Base-by-base conservation (phyloP, 2,797 vertebrate genomes). In the Tenualosa thibaudeaui region DNA sequence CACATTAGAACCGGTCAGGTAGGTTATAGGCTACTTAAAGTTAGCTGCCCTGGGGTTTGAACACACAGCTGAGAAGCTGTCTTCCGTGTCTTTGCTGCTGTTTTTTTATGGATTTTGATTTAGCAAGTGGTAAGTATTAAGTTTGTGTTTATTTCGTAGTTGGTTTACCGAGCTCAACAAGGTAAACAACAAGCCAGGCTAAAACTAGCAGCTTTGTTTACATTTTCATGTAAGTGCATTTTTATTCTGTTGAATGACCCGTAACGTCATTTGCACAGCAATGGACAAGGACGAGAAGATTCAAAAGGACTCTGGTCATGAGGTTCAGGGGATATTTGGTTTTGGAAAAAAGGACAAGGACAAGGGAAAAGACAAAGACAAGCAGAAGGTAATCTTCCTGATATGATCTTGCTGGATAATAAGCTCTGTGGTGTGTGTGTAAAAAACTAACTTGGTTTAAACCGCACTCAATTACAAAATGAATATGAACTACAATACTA, bases 61-160 rank as follows among this genome's bases (percentile, higher is more conserved):
- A 24, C 9, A 26, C 24, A 37, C 26, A 12, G 2, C 26, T 13
- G 10, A 62, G 60, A 60, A 2, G 24, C 1, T 49, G 82, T 83
- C 0, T 40, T 51, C 22, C 6, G 19, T 3, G n/a, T 17, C 19
- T 46, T 46, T 46, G 46, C 46, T 22, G 24, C 62, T 2, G 31
- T 58, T 7, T 26, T 24, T 60, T 78, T 83, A 90, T 90, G 89
- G 85, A 87, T 43, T 86, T 89, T 10, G 87, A 89, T 81, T 81
- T 89, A 49, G 2, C 3, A 4, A 51, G 85, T 84, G 89, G 89
- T 89, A 49, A 82, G 26, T 4, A 15, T 0, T 6, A 51, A 15
- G 0, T n/a, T 17, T 10, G 0, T 56, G 37, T 8, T 4, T 13
- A 15, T 19, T 31, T 68, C 46, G 37, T 7, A 8, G 1, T n/a